Conservation (phyloP, 2,797 vertebrate genomes). For the Petrocephalus sullivani region DNA sequence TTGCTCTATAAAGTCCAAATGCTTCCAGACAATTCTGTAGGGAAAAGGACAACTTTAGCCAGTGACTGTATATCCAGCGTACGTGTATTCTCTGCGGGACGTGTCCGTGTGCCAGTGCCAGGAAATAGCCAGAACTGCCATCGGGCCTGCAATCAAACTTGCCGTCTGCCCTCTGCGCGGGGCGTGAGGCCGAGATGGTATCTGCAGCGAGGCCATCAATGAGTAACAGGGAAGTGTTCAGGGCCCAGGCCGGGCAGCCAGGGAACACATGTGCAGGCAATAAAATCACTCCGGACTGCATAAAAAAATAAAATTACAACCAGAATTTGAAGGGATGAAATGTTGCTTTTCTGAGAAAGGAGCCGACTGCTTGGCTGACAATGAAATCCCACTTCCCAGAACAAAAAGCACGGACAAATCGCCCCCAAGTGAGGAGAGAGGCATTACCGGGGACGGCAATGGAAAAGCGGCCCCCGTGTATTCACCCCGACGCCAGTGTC, state of each 20-base stretch:
- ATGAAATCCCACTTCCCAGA: conserved; percentile 31
- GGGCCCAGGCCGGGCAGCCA: conserved; percentile 43
- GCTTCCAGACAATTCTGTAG: background rate
- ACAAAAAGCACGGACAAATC: background rate
- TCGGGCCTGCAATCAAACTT: conserved; percentile 38
- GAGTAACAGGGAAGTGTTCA: conserved; percentile 49
- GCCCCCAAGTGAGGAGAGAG: background rate
- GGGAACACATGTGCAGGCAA: conserved; percentile 49
- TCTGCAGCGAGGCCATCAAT: conserved; percentile 53
- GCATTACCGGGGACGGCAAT: background rate
- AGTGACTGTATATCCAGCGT: background rate
- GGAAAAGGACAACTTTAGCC: background rate
- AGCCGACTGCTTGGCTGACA: conserved; percentile 27
- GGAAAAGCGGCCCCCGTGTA: background rate
- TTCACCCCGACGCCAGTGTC: background rate
- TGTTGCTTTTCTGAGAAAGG: conserved; percentile 29
- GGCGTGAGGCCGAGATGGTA: conserved; percentile 48
- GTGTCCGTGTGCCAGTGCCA: background rate
- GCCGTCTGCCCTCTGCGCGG: conserved; percentile 38
- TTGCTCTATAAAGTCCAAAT: background rate
- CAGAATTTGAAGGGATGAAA: conserved; percentile 38
- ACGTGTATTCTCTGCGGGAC: background rate
- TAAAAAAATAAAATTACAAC: conserved; percentile 32
- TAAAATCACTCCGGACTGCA: conserved; percentile 36
- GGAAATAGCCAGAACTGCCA: conserved; percentile 11